Conservation (phyloP, 2,888 invertebrate species). For the Heliconius aoede region DNA sequence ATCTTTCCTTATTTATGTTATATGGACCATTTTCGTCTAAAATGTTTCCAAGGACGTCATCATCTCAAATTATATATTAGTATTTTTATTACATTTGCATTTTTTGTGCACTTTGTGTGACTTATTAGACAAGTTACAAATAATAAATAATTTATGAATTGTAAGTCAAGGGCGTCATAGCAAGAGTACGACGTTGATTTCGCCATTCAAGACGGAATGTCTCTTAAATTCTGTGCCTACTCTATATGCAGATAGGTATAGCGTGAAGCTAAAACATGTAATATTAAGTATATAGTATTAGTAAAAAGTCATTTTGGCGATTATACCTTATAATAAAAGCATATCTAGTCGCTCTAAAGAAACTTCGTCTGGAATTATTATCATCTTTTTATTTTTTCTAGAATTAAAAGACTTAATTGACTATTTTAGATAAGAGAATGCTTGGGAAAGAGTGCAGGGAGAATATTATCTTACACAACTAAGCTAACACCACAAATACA, state of each 20-base stretch:
- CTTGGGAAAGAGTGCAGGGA: constrained; percentile 62
- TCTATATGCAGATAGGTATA: too few relatives aligned
- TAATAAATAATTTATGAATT: too few relatives aligned
- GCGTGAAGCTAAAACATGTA: not conserved
- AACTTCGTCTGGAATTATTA: not conserved
- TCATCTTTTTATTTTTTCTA: not conserved
- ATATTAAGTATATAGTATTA: not conserved
- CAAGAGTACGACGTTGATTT: too few relatives aligned
- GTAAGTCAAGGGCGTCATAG: too few relatives aligned
- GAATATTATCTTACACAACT: constrained; percentile 59
- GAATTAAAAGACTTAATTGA: not conserved
- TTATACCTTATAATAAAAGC: not conserved
- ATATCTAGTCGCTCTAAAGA: not conserved
- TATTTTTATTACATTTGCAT: not conserved
- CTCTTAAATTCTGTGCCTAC: too few relatives aligned
- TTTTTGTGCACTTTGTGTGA: too few relatives aligned
- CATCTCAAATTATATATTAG: not conserved
- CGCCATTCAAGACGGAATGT: too few relatives aligned
- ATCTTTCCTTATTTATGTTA: constrained; percentile 22
- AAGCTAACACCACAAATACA: constrained; percentile 55
- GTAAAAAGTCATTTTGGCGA: not conserved
- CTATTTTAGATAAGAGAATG: constrained; percentile 68
- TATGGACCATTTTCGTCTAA: constrained; percentile 2
- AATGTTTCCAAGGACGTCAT: constrained; percentile 15
- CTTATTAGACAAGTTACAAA: too few relatives aligned